Evolutionary conservation across 2,113 vertebrate genomes (phyloP).

Genomic region (Eira barbara): DNA sequence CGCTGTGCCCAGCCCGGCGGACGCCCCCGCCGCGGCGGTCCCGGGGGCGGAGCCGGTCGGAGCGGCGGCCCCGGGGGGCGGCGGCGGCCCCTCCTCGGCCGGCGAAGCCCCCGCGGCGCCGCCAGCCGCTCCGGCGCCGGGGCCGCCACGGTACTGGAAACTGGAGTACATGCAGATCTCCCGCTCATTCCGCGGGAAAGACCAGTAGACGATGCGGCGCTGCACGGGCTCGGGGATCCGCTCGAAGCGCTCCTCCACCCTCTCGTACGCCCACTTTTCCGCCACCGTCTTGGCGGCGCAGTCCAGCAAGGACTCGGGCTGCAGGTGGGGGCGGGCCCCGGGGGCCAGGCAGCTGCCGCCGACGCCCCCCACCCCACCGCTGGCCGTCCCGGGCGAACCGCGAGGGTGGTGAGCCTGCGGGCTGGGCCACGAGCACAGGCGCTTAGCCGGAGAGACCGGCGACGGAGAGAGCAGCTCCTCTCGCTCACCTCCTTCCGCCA

Average conservation of each 20-base stretch:
- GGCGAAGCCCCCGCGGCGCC: conserved; percentile 76
- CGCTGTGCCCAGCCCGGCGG: conserved; percentile 73
- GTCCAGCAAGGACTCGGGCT: conserved; percentile 95
- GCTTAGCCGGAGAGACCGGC: conserved; percentile 87
- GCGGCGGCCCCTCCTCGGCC: conserved; percentile 80
- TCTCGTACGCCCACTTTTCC: conserved; percentile 97
- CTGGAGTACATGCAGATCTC: conserved; percentile 99
- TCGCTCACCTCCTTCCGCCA: conserved; percentile 96
- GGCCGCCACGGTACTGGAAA: conserved; percentile 91
- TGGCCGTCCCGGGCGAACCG: conserved; percentile 40
- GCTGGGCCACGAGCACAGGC: conserved; percentile 88
- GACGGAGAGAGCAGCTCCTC: conserved; percentile 86
- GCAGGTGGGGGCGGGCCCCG: conserved; percentile 85
- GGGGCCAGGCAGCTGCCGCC: conserved; percentile 72
- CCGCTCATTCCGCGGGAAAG: conserved; percentile 95
- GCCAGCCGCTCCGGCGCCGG: conserved; percentile 82
- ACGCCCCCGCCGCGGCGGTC: conserved; percentile 39
- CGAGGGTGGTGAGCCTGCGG: conserved; percentile 67
- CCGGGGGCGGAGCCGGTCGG: conserved; percentile 66
- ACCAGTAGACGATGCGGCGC: conserved; percentile 97
- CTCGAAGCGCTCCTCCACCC: conserved; percentile 97
- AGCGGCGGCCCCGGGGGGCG: conserved; percentile 79
- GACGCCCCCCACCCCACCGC: conserved; percentile 81
- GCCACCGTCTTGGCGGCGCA: conserved; percentile 96
- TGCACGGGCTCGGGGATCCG: conserved; percentile 97